Base-by-base conservation (phyloP, 2,888 invertebrate genomes). In the Lymantria dispar region DNA sequence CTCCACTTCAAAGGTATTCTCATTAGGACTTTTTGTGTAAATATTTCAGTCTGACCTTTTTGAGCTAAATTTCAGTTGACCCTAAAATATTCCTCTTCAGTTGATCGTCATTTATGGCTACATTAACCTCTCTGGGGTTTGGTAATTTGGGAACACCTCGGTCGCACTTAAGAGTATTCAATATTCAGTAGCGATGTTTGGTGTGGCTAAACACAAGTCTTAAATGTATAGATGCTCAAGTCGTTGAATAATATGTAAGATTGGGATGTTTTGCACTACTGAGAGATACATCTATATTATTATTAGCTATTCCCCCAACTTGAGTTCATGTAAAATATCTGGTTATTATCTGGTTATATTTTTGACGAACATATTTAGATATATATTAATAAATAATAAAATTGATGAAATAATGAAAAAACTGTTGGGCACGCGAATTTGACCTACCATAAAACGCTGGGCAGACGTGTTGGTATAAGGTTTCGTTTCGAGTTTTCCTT, bases 91-190 rank as follows among this genome's bases (percentile, higher is more conserved):
- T 37, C 37, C 9, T 29, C 22, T n/a, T 13, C 36, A 45, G 14
- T 15, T 3, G 5, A n/a, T 14, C 29, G 29, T 39, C 50, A 30
- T 45, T 45, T 45, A 30, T 30, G 45, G 31, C 7, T 15, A 41
- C 40, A 43, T 36, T 22, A 56, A 48, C 59, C 62, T 51, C 46
- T 15, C 14, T 29, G 13, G 41, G 56, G 58, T 53, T 45, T 48
- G 47, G 59, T 63, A 70, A 69, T 64, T 66, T 60, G 62, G 61
- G 54, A 68, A 64, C 68, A 69, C 70, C 67, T 68, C 48, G 52
- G 54, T 39, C 37, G 58, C 64, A 57, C 68, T 57, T 54, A n/a
- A 48, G 52, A 55, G 53, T 62, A 71, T 73, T 45, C 56, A 71
- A 70, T 73, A 75, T 75, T 74, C 67, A 76, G 56, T 39, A 46